Base-by-base conservation (phyloP, 2,113 vertebrate species). In the Pygoscelis antarcticus region DNA sequence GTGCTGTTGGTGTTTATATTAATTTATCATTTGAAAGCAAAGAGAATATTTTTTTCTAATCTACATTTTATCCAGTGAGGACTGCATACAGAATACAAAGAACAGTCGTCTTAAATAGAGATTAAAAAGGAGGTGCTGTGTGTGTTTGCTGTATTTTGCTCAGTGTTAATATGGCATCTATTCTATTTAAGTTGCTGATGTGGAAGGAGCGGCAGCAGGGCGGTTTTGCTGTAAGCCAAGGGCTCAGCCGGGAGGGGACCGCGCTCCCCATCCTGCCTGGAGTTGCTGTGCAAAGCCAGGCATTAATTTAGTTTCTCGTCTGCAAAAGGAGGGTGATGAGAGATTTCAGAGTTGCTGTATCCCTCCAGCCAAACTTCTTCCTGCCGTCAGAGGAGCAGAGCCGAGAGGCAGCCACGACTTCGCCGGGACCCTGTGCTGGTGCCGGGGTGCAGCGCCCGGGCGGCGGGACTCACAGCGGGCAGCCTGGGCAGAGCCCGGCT, bases 1-100 rank as follows among this genome's bases (percentile, higher is more conserved):
- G 44, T 83, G 81, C 54, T 91, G 15, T n/a, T 47, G 61, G 30
- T 93, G 42, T 82, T 89, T 66, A 3, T 22, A 15, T 76, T 82
- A 32, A 87, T 89, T 95, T 85, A 83, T 96, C 75, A 42, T 51
- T 62, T 19, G 38, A 75, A 72, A 93, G 87, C 44, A 44, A 87
- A 82, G n/a, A 38, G 23, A 76, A 0, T 60, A 2, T 76, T 38
- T 71, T 49, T 77, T 75, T 38, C 77, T 83, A 5, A 47, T 64
- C 12, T 77, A 6, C 25, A 2, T 95, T 86, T 89, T 77, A 49
- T 49, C 64, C 80, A 55, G n/a, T 0, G 3, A 55, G 34, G 81
- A 2, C 75, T 61, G 81, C 19, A 2, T 7, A 7, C 11, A 11
- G 61, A 40, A 30, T 15, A 13, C 36, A 23, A 44, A 58, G 80